Evolutionary conservation across 1,140 invertebrate genomes (phyloP), one percentile per base, ranked within the genome.

Genomic region (Araneus ventricosus): DNA sequence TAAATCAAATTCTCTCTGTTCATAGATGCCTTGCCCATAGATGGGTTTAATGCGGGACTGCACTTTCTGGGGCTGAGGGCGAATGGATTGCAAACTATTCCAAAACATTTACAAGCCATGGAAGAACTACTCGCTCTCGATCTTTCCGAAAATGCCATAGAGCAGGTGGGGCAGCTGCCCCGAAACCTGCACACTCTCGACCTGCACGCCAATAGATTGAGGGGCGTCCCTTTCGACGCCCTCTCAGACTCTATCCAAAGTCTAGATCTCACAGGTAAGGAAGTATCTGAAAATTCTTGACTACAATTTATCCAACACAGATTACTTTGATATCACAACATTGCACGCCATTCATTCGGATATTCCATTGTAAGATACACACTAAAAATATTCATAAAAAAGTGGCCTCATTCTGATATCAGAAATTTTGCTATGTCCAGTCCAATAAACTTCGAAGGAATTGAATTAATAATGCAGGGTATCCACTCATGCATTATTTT

Each of bases 201-300:
- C 34, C n/a, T 94, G 30, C 90, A 94, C 7, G 70, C 93, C 79
- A 94, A 94, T n/a, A 20, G 88, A 34, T 67, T 94, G 10, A 57
- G 79, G 59, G 82, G 41, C 0, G 10, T 94, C 2, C 59, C 70
- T 20, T 90, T 94, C 24, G 30, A 52, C 27, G 52, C 75, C 20
- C 39, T 94, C 2, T 82, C 94, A 10, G n/a, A n/a, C 39, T 87
- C 91, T 22, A 39, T 94, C 14, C 93, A 92, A 45, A 30, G 93
- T 10, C 70, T 94, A 30, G 84, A 94, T 20, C 20, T 94, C 3
- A 87, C 93, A 88, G 89, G 94, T 94, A 93, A 90, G 90, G 6
- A 30, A 4, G 14, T 75, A 0, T 1, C 1, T 22, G 3, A 52
- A 52, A 14, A 52, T 52, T 52, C 45, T 14, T 14, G 10, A 2